Evolutionary conservation across 2,888 invertebrate genomes (phyloP).

Genomic region (Eudasyphora cyanicolor): DNA sequence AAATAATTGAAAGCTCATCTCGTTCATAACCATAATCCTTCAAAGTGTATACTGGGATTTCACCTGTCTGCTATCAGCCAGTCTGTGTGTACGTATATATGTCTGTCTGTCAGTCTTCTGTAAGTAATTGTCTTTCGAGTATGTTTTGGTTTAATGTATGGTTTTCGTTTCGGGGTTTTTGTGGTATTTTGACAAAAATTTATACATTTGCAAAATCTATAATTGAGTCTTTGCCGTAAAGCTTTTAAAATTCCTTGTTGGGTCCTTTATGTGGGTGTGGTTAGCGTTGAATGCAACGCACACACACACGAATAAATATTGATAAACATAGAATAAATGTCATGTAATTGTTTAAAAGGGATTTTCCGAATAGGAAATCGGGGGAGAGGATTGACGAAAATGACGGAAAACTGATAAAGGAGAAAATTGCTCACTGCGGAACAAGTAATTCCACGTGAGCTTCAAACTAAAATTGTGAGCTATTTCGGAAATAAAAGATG

Average conservation of each 20-base stretch:
- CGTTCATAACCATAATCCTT: neutral
- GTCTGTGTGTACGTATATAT: no score
- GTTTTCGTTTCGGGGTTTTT: constrained; percentile 55
- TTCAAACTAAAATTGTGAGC: no score
- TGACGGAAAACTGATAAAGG: no score
- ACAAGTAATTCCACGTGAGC: no score
- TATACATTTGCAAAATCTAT: constrained; percentile 48
- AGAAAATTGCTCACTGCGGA: no score
- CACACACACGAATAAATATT: neutral
- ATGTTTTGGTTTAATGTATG: constrained; percentile 52
- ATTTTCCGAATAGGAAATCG: no score
- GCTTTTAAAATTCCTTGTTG: neutral
- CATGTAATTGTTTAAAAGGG: no score
- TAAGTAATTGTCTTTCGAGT: constrained; percentile 53
- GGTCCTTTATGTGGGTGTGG: neutral
- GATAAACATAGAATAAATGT: no score
- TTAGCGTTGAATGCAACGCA: neutral
- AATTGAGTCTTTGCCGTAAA: constrained; percentile 45
- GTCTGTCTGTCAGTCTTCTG: constrained; percentile 24
- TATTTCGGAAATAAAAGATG: no score
- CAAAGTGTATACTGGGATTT: neutral
- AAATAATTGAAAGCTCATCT: no score
- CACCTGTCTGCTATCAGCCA: neutral
- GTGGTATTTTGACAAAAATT: constrained; percentile 58
- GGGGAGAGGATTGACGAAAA: no score